Percentiles rank a stretch among this genome's conserved stretches.
These are phyloP conservation scores for Chelmon rostratus DNA, from an alignment of 2,797 vertebrate species.

Conservation along the genomic window DNA sequence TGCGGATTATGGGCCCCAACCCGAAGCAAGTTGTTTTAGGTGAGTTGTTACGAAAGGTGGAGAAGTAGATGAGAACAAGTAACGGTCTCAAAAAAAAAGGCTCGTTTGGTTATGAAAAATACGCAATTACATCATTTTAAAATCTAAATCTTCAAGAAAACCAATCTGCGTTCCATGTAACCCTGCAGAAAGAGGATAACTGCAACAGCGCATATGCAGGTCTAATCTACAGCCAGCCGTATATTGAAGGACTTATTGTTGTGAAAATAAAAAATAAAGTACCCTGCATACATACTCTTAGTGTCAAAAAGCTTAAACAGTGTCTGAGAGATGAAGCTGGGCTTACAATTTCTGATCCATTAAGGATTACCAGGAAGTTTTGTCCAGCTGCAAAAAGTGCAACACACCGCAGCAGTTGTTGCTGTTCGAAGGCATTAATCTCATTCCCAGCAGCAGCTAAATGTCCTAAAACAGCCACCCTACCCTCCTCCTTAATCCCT, in stretches of 20 bases:
- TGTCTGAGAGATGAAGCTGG: conserved; percentile 62
- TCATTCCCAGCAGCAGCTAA: conserved; percentile 74
- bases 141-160: conserved; percentile 67
- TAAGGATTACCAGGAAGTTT: conserved; percentile 79
- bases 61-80: conserved; percentile 23
- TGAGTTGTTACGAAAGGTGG: background rate
- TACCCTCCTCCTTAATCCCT: conserved; percentile 72
- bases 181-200: conserved; percentile 69
- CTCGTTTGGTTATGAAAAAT: conserved; percentile 26
- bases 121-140: conserved; percentile 48
- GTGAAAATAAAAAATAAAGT: conserved; percentile 47
- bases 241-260: conserved; percentile 74
- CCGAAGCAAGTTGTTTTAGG: conserved; percentile 7
- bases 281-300: conserved; percentile 41
- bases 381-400: conserved; percentile 72
- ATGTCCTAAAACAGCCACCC: conserved; percentile 66
- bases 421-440: conserved; percentile 73
- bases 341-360: conserved; percentile 73
- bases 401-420: conserved; percentile 66
- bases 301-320: conserved; percentile 65
- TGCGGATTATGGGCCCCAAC: background rate
- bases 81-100: conserved; percentile 58
- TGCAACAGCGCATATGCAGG: conserved; percentile 66
- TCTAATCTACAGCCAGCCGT: conserved; percentile 64
- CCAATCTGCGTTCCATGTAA: conserved; percentile 65